Conservation (phyloP, 2,888 invertebrate species). For the Drosophila helvetica region DNA sequence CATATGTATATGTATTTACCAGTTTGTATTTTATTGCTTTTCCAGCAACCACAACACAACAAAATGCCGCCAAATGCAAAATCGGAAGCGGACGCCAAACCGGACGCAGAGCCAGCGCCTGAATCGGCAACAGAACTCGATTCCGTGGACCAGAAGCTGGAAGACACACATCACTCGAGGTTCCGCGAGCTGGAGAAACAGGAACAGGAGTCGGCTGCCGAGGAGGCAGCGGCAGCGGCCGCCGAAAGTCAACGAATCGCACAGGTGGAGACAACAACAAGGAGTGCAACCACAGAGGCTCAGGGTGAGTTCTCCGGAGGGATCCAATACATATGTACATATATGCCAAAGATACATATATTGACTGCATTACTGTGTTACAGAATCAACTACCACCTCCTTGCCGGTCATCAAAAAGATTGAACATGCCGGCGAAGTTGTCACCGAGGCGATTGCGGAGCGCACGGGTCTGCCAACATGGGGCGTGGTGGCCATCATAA, state of each 20-base stretch:
- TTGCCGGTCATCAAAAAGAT: conserved; percentile 80
- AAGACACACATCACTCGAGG: conserved; percentile 78
- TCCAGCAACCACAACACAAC: conserved; percentile 63
- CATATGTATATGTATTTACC: no score
- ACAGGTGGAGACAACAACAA: conserved; percentile 76
- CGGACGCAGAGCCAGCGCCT: conserved; percentile 70
- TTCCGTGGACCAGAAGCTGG: conserved; percentile 74
- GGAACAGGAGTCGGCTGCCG: conserved; percentile 50
- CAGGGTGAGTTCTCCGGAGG: conserved; percentile 71
- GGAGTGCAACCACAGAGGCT: conserved; percentile 75
- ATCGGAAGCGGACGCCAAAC: conserved; percentile 68
- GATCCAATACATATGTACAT: not conserved
- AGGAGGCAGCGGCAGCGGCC: conserved; percentile 49
- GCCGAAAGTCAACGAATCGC: conserved; percentile 78
- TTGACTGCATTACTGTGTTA: not conserved
- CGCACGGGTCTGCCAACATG: conserved; percentile 92
- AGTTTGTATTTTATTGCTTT: not conserved
- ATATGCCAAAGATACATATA: not conserved
- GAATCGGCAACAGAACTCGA: conserved; percentile 71
- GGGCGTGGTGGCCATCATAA: conserved; percentile 93
- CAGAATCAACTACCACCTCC: conserved; percentile 74
- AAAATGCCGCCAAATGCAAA: conserved; percentile 82
- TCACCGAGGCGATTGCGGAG: conserved; percentile 87
- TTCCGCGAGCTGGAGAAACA: conserved; percentile 74
- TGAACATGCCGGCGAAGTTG: conserved; percentile 84